Percentiles rank a stretch among this genome's conserved stretches.
Conservation (phyloP, 2,888 invertebrate species). For the Diplazon laetatorius region DNA sequence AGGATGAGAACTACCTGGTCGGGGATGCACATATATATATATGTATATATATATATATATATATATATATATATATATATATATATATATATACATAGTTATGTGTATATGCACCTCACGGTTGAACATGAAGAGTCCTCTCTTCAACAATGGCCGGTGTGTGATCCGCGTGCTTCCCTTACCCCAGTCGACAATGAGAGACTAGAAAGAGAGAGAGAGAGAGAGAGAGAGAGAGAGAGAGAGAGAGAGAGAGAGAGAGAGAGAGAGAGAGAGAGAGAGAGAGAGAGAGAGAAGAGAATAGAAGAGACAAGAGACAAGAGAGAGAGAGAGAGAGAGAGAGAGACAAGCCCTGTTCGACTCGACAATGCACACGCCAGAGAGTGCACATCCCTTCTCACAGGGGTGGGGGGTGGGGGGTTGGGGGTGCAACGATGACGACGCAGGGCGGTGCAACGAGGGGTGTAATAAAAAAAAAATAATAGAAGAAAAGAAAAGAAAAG, state of each 20-base stretch:
- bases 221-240: too few species aligned
- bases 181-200: constrained; percentile 54
- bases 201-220: too few species aligned
- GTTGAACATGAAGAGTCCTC: constrained; percentile 59
- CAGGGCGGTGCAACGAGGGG: constrained; percentile 12
- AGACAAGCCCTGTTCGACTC: constrained; percentile 53
- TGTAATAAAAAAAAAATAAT: background rate
- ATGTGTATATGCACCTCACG: constrained; percentile 44
- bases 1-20: constrained; percentile 51
- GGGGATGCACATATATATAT: constrained; percentile 12
- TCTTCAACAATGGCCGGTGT: constrained; percentile 59
- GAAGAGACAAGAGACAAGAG: too few species aligned
- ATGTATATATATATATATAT: too few species aligned
- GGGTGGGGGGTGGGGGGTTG: background rate
- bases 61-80: too few species aligned
- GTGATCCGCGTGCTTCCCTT: constrained; percentile 51
- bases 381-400: constrained; percentile 27
- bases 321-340: too few species aligned
- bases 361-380: constrained; percentile 58
- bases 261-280: too few species aligned
- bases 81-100: too few species aligned
- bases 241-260: too few species aligned
- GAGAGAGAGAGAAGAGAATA: too few species aligned
- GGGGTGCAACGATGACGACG: constrained; percentile 29
- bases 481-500: constrained; percentile 19